A percentile compares a stretch with the other conserved stretches of the same genome.
phyloP scores from a whole-genome alignment of 2,888 invertebrate genomes.

The Oxyteleia sp. region DNA sequence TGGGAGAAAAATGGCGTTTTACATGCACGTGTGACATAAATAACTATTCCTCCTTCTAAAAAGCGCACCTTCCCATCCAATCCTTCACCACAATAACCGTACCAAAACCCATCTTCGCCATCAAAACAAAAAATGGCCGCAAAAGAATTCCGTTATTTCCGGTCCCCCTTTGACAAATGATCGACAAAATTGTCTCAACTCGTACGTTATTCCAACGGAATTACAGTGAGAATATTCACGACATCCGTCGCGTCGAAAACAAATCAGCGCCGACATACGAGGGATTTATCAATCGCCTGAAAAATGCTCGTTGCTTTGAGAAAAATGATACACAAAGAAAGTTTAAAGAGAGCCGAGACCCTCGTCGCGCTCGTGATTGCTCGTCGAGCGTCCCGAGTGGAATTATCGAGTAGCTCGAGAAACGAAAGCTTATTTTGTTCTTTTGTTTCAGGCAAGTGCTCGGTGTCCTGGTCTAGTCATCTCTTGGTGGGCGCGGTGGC shows the following conservation, averaged over 20 bases:
- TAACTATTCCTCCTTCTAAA: too few species aligned
- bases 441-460: slow-evolving; percentile 88
- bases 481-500: slow-evolving; percentile 88
- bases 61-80: too few species aligned
- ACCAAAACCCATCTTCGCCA: too few species aligned
- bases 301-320: slow-evolving; percentile 12
- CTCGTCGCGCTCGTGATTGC: slow-evolving; percentile 54
- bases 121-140: too few species aligned
- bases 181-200: too few species aligned
- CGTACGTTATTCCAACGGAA: too few species aligned
- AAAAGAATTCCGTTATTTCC: too few species aligned
- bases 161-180: too few species aligned
- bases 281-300: slow-evolving; percentile 7
- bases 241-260: neutral
- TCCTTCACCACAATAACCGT: too few species aligned
- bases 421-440: slow-evolving; percentile 68
- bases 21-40: too few species aligned
- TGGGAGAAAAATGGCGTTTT: too few species aligned
- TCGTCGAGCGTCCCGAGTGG: slow-evolving; percentile 51
- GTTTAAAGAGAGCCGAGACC: slow-evolving; percentile 26
- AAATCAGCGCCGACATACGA: neutral
- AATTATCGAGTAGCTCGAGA: slow-evolving; percentile 55
- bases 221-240: neutral
- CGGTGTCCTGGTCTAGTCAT: slow-evolving; percentile 89
- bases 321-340: slow-evolving; percentile 8